Evolutionary conservation across 2,113 vertebrate genomes (phyloP).

Genomic region (Sarotherodon lohbergeri): DNA sequence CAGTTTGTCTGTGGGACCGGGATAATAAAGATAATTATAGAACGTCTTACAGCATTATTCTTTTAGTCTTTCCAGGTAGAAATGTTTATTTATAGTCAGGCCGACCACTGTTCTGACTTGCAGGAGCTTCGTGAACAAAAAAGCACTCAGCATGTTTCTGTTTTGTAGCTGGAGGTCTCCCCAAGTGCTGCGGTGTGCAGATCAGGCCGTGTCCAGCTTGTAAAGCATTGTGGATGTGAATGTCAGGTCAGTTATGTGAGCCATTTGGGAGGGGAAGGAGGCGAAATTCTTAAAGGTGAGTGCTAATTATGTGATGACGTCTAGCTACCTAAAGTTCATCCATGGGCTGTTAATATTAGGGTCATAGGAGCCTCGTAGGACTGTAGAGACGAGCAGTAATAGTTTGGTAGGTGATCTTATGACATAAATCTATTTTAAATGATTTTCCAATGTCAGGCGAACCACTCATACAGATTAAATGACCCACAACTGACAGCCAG

Average conservation of each 20-base stretch:
- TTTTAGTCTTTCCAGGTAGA: neutral
- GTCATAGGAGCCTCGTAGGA: neutral
- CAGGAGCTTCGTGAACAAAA: neutral
- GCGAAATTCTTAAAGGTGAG: neutral
- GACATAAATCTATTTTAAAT: neutral
- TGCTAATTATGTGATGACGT: neutral
- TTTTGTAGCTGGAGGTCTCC: conserved; percentile 1
- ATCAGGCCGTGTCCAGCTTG: neutral
- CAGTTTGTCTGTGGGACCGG: neutral
- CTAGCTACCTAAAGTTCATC: neutral
- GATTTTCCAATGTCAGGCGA: neutral
- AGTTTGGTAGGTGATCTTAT: neutral
- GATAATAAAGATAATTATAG: fast-evolving
- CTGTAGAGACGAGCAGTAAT: neutral
- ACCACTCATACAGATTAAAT: neutral
- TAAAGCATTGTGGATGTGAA: neutral
- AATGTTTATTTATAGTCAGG: neutral
- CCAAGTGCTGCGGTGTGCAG: neutral
- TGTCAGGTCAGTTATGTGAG: neutral
- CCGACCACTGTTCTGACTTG: too few species aligned
- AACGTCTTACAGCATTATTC: neutral
- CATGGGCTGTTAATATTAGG: neutral
- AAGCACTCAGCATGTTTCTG: neutral
- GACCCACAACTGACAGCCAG: neutral
- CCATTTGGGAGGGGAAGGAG: neutral